A percentile compares a stretch with the other conserved stretches of the same genome.
phyloP scores from a whole-genome alignment of 2,888 invertebrate genomes.

The Perithous albicinctus region DNA sequence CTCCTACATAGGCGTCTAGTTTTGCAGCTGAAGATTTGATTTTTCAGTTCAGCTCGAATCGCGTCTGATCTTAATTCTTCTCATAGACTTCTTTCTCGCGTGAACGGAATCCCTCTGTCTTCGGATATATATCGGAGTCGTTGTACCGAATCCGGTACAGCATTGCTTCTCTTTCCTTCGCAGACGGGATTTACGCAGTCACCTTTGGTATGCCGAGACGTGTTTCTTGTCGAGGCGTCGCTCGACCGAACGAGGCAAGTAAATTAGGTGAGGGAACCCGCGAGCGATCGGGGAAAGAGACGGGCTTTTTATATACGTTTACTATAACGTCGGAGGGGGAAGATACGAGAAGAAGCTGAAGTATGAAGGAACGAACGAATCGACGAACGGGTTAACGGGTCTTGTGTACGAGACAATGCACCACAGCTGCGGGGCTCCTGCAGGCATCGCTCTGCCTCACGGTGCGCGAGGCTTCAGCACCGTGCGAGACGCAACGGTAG shows the following conservation, averaged over 20 bases:
- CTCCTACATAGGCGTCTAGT: not conserved
- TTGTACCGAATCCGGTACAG: constrained; percentile 62
- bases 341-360: constrained; percentile 60
- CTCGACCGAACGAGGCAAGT: constrained; percentile 39
- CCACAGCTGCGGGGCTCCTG: constrained; percentile 33
- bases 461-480: constrained; percentile 37
- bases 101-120: constrained; percentile 41
- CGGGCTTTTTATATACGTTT: not conserved
- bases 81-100: constrained; percentile 30
- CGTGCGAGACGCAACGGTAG: constrained; percentile 65
- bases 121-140: constrained; percentile 51
- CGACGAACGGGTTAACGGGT: constrained; percentile 74
- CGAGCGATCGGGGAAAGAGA: constrained; percentile 20
- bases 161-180: not conserved
- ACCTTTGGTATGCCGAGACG: constrained; percentile 28
- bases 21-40: constrained; percentile 6
- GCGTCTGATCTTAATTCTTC: constrained; percentile 9
- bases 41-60: constrained; percentile 19
- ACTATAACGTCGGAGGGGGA: not conserved
- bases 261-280: constrained; percentile 46
- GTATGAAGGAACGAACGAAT: constrained; percentile 59
- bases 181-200: not conserved
- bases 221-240: constrained; percentile 33
- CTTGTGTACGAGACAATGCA: constrained; percentile 73
- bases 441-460: constrained; percentile 16